phyloP scores from a whole-genome alignment of 2,797 vertebrate genomes.

The Apogon hyalosoma region DNA sequence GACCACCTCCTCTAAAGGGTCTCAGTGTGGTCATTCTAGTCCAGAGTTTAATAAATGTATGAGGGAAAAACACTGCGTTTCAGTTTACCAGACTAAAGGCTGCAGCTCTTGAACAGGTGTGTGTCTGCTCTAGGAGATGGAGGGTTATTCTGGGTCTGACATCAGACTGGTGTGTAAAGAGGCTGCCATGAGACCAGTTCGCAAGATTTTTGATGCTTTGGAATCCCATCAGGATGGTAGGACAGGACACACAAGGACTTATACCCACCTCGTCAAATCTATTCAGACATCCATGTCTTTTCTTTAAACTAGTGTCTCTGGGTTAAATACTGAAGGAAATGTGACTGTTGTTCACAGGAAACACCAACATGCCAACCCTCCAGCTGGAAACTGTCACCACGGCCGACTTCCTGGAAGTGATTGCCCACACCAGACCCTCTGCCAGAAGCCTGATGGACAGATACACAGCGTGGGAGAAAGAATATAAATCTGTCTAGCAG shows the following conservation, averaged over 20 bases:
- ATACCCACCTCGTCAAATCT: not conserved
- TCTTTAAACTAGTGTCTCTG: not conserved
- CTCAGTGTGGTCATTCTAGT: too few species aligned
- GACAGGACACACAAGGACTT: conserved; percentile 2
- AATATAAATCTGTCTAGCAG: conserved; percentile 76
- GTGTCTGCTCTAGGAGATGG: conserved; percentile 74
- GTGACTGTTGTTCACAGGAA: conserved; percentile 72
- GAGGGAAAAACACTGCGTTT: too few species aligned
- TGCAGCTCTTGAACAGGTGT: not conserved
- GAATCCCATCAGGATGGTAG: conserved; percentile 90
- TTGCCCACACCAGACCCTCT: conserved; percentile 92
- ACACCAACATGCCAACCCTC: conserved; percentile 75
- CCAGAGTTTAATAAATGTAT: too few species aligned
- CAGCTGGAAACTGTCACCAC: conserved; percentile 90
- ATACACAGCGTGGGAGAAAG: conserved; percentile 90
- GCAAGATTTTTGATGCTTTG: conserved; percentile 92
- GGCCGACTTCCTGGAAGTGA: conserved; percentile 89
- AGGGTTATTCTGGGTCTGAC: conserved; percentile 95
- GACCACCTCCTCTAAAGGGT: too few species aligned
- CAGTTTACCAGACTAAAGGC: too few species aligned
- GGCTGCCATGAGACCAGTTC: conserved; percentile 94
- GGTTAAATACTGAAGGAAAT: conserved; percentile 2
- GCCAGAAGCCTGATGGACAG: conserved; percentile 87
- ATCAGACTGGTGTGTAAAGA: conserved; percentile 94
- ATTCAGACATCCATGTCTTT: not conserved